phyloP scores from a whole-genome alignment of 2,888 invertebrate species.

The Oscheius sp. region DNA sequence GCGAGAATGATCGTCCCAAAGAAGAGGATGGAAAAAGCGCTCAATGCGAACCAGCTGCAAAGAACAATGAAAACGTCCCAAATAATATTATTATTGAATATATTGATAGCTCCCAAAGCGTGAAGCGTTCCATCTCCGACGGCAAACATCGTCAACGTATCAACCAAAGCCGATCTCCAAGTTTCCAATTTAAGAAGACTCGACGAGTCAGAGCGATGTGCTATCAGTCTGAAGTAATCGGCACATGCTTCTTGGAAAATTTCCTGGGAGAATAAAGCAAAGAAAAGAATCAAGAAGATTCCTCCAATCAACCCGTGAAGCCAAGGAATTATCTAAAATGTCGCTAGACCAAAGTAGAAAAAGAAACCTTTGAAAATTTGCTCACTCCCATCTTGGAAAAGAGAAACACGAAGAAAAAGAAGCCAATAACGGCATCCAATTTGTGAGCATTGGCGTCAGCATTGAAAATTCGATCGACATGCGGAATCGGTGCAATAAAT shows the following conservation, averaged over 20 bases:
- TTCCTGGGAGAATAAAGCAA: background rate
- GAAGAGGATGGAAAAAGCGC: slow-evolving; percentile 4
- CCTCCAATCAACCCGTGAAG: too few relatives aligned
- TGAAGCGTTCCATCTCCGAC: slow-evolving; percentile 20
- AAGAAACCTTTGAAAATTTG: background rate
- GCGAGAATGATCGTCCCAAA: slow-evolving; percentile 2
- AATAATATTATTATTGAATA: slow-evolving; percentile 11
- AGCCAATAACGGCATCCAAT: background rate
- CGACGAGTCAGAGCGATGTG: background rate
- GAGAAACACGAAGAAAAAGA: background rate
- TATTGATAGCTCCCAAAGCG: slow-evolving; percentile 16
- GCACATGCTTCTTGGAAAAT: background rate
- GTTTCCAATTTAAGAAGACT: background rate
- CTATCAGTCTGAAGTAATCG: background rate
- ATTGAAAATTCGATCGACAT: background rate
- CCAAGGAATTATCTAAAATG: too few relatives aligned
- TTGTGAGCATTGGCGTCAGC: background rate
- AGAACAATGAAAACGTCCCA: background rate
- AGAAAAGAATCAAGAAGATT: background rate
- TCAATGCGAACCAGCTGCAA: background rate
- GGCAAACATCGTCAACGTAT: background rate
- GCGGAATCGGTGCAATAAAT: background rate
- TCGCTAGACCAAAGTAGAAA: too few relatives aligned
- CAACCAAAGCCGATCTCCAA: background rate
- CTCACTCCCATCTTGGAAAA: background rate